Conservation (phyloP, 1,140 invertebrate species). For the Temnothorax curvispinosus region DNA sequence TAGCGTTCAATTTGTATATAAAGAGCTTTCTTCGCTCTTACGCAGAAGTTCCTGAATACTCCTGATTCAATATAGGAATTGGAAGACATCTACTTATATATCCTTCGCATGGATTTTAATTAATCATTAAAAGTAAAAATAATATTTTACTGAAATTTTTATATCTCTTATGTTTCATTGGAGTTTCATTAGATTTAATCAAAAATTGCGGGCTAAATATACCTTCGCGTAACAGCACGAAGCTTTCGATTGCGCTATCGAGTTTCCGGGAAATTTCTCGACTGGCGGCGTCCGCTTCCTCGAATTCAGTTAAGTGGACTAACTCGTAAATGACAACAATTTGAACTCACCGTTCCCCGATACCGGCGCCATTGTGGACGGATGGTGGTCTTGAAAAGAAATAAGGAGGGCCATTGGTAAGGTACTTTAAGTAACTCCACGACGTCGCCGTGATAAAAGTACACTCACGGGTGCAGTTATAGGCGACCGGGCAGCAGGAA, state of each 20-base stretch:
- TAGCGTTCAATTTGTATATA: conserved; percentile 16
- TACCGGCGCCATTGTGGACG: conserved; percentile 77
- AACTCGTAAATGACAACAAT: conserved; percentile 32
- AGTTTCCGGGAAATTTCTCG: conserved; percentile 36
- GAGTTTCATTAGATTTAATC: neutral
- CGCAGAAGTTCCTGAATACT: neutral
- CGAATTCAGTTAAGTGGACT: conserved; percentile 37
- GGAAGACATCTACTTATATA: neutral
- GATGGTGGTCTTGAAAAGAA: conserved; percentile 75
- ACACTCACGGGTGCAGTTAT: conserved; percentile 90
- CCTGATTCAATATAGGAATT: neutral
- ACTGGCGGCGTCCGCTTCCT: neutral
- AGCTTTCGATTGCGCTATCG: conserved; percentile 26
- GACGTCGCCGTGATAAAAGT: conserved; percentile 18
- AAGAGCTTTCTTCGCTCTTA: neutral
- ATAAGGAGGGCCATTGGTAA: conserved; percentile 55
- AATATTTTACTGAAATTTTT: neutral
- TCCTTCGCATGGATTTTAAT: neutral
- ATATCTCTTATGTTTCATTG: neutral
- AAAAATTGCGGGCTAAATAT: neutral
- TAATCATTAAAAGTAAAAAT: neutral
- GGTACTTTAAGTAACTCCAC: conserved; percentile 23
- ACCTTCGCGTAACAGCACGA: neutral
- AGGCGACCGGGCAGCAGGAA: conserved; percentile 93
- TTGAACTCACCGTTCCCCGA: conserved; percentile 78